Base-by-base conservation (phyloP, 2,797 vertebrate species). In the Cirrhinus mrigala region DNA sequence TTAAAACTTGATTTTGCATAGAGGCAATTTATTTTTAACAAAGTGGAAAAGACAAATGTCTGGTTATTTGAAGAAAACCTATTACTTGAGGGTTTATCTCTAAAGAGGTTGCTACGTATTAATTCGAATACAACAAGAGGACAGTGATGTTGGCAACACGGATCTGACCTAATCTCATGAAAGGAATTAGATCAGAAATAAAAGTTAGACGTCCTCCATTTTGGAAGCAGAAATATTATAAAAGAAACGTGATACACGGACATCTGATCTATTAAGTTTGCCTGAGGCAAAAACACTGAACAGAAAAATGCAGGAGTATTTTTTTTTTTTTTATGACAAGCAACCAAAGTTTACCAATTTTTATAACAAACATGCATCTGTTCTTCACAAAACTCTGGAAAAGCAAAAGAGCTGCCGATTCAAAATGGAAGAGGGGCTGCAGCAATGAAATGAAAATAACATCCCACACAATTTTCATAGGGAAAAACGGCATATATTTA, bases 141-240 rank as follows among this genome's bases (percentile, higher is more conserved):
- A 69, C 66, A 68, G 60, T 29, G 16, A 7, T 18, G 29, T 20
- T 68, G 33, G 18, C 9, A 58, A 58, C 56, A n/a, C 10, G 22
- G 3, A 58, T 7, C 24, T 29, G 16, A 52, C 29, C 4, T 29
- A 74, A 33, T 33, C 24, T 29, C 4, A 20, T 33, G 46, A 9
- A 74, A 12, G 50, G 16, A 22, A 74, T 74, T 18, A 11, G 4
- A 29, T 29, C 24, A 74, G 24, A n/a, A n/a, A 8, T 56, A 6
- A 56, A 76, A 40, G 74, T 56, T 33, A 40, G 29, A 40, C 33
- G 6, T 54, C 74, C 20, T 76, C 73, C 18, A 37, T 76, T 76
- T 37, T 56, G 18, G 3, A 56, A 54, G 5, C 50, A 75, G 10
- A 20, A 8, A 76, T 76, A 4, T 56, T 56, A 37, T 56, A 56